phyloP scores from a whole-genome alignment of 2,113 vertebrate species.

The Syngnathus typhle region DNA sequence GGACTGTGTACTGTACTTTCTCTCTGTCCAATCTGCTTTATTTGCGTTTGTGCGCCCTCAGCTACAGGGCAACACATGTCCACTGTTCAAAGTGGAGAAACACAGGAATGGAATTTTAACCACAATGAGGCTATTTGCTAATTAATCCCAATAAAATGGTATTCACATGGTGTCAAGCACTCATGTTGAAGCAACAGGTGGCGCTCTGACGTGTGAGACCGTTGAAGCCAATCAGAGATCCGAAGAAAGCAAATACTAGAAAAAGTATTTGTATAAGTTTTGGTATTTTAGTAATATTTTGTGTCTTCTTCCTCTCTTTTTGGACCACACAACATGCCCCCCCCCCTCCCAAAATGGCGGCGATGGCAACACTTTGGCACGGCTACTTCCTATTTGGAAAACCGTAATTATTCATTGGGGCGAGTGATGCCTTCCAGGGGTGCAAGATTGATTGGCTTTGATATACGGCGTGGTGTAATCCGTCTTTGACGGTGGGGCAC shows the following conservation, averaged over 20 bases:
- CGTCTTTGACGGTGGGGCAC: constrained; percentile 69
- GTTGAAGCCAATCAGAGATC: not conserved
- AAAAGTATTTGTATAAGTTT: too few relatives aligned
- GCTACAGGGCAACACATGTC: not conserved
- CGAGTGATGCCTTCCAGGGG: constrained; percentile 72
- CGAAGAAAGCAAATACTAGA: not conserved
- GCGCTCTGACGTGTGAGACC: not conserved
- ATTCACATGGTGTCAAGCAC: not conserved
- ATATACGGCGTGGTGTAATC: constrained; percentile 70
- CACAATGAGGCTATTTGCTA: not conserved
- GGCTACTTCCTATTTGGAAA: constrained; percentile 56
- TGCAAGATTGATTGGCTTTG: constrained; percentile 72
- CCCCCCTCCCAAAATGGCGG: constrained; percentile 42
- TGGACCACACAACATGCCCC: constrained; percentile 7
- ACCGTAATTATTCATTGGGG: constrained; percentile 70
- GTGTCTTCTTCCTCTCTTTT: constrained; percentile 3
- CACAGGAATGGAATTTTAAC: not conserved
- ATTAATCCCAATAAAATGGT: not conserved
- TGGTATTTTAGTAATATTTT: not conserved
- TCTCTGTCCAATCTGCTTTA: not conserved
- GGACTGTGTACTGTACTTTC: not conserved
- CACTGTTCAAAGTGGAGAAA: not conserved
- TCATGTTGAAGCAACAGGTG: not conserved
- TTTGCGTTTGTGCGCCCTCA: not conserved
- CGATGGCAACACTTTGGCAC: constrained; percentile 66